phyloP scores from a whole-genome alignment of 2,797 vertebrate species.

The Anguilla marmorata region DNA sequence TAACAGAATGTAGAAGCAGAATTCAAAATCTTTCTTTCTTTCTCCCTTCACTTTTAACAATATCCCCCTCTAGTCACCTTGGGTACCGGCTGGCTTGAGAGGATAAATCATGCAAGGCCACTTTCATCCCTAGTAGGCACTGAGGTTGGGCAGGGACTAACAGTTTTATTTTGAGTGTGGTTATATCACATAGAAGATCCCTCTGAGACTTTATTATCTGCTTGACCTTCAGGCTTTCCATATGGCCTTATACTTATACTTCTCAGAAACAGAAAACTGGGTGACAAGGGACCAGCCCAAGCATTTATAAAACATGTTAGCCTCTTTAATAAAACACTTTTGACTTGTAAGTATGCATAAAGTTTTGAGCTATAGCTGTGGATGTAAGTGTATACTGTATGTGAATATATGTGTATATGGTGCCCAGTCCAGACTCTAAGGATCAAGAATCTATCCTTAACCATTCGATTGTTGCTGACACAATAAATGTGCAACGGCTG shows the following conservation, averaged over 20 bases:
- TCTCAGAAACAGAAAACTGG: background rate
- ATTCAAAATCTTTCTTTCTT: background rate
- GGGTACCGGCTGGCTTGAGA: background rate
- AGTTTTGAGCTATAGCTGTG: conserved; percentile 14
- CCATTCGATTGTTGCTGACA: background rate
- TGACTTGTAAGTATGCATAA: conserved; percentile 28
- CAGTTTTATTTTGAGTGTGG: conserved; percentile 4
- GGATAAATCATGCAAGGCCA: background rate
- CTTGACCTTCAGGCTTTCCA: conserved; percentile 16
- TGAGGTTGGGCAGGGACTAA: background rate
- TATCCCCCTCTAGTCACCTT: background rate
- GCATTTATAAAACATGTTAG: conserved; percentile 22
- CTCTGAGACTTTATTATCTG: conserved; percentile 30
- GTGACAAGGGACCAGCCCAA: conserved; percentile 3
- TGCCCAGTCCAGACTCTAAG: background rate
- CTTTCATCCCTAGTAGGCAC: background rate
- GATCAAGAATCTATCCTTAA: background rate
- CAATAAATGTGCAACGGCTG: background rate
- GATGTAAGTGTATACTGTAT: background rate
- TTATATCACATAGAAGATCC: conserved; percentile 2
- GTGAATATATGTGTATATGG: background rate
- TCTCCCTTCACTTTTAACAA: background rate
- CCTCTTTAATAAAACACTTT: conserved; percentile 14
- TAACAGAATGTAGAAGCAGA: background rate
- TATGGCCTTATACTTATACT: background rate